Base-by-base conservation (phyloP, 1,140 invertebrate genomes). In the Hydropsyche tenuis region DNA sequence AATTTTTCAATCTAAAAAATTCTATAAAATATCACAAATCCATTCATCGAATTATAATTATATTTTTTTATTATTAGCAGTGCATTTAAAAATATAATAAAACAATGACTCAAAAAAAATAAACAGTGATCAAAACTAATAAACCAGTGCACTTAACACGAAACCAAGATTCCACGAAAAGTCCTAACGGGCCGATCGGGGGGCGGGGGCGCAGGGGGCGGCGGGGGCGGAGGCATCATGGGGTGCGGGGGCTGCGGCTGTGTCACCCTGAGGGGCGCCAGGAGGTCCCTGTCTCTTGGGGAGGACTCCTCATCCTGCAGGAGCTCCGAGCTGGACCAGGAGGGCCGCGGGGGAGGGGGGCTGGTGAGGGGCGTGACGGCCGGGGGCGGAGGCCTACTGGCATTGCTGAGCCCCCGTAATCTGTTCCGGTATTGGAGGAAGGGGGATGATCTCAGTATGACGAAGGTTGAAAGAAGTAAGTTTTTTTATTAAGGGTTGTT, bases 401-500 rank as follows among this genome's bases (percentile, higher is more conserved):
- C 80, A 82, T 82, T 81, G 27, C 80, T 86, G 16, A 80, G 80
- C 64, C 81, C 83, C 75, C 80, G 81, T 77, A 81, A 82, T 79
- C 87, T 86, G 77, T 81, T 87, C 45, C 83, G 84, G 73, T 87
- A 87, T 79, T 87, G 87, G 84, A 85, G 87, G 74, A 83, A 85
- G 74, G 78, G 79, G 71, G 86, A 88, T 76, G 87, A 88, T 75
- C 86, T 89, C 79, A 89, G 88, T 82, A 90, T 90, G 87, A 89
- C 89, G 9, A 89, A 89, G 80, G 88, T 89, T 64, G 89, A 90
- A 81, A 86, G 88, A 85, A 89, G 90, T 91, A 81, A 89, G 90
- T 37, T 37, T 37, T 37, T 37, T 37, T 37, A 37, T 37, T n/a
- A n/a, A n/a, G n/a, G n/a, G n/a, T n/a, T n/a, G n/a, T n/a, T n/a